Base-by-base conservation (phyloP, 2,888 invertebrate species). In the Campaea margaritaria region DNA sequence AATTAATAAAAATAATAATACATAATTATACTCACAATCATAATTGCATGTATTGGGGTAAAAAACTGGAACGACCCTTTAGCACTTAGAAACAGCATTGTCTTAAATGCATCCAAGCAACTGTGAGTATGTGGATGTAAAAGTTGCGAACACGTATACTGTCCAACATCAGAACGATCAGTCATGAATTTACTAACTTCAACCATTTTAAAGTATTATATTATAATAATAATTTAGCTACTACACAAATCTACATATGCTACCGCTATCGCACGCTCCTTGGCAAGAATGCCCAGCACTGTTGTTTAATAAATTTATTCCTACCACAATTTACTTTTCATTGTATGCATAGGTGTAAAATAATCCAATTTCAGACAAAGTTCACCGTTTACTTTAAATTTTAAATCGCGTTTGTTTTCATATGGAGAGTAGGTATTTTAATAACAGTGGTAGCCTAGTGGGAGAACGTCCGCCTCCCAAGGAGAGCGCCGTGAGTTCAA, bases 131-230 rank as follows among this genome's bases (percentile, higher is more conserved):
- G 82, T 2, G 91, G 91, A 68, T 92, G 91, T 21, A 92, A 7
- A 11, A 91, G 52, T 15, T 78, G 57, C 9, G 66, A 62, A 68
- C 91, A 92, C 0, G 84, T 41, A 14, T 62, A 52, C 13, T 67
- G 11, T 7, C 62, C 48, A 11, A 86, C 8, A 15, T 68, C 73
- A 15, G 75, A 73, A 12, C 56, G 54, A 13, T 85, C 70, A 7
- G 82, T 60, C 70, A 84, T 72, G 50, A 83, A 78, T 68, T 86
- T 91, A 70, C 91, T 91, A 2, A 90, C 49, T 84, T 89, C 90
- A 31, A 84, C 89, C 91, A 91, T 91, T 72, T 67, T 78, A n/a
- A n/a, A n/a, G 7, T 38, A 5, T 27, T 5, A 5, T 27, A 5
- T 27, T 31, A 21, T 21, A 21, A 21, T 3, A 21, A 21, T 31